Percentiles rank a stretch among this genome's conserved stretches.
These are phyloP conservation scores for Psococerastis gibbosa DNA, from an alignment of 2,888 invertebrate genomes.

Conservation along the genomic window DNA sequence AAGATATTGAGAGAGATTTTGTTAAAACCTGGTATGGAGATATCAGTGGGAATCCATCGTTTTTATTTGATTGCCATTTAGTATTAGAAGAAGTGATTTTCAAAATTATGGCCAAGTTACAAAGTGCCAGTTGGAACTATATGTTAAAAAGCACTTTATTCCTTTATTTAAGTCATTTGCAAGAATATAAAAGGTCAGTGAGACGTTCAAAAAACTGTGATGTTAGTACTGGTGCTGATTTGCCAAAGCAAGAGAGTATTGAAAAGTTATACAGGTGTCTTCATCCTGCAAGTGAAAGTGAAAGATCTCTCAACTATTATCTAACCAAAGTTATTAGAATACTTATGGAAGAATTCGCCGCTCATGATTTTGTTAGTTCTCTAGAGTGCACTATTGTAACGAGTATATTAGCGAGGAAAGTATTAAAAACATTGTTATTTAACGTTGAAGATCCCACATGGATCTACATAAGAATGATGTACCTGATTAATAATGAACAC, in stretches of 20 bases:
- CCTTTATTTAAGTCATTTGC: slow-evolving; percentile 9
- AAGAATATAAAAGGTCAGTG: slow-evolving; percentile 4
- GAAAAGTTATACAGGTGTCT: slow-evolving; percentile 2
- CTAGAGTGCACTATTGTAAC: slow-evolving; percentile 1
- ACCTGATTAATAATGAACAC: not conserved
- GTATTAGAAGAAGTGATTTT: slow-evolving; percentile 6
- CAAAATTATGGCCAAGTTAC: not conserved
- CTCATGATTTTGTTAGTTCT: slow-evolving; percentile 4
- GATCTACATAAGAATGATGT: not conserved
- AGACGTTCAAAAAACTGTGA: slow-evolving; percentile 1
- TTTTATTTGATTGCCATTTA: slow-evolving; percentile 8
- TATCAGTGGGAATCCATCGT: slow-evolving; percentile 1
- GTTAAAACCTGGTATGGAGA: slow-evolving; percentile 2
- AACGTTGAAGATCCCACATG: slow-evolving; percentile 1
- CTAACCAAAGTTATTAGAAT: not conserved
- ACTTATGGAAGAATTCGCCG: not conserved
- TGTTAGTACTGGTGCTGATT: not conserved
- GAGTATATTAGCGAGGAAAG: slow-evolving; percentile 3
- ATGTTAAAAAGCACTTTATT: not conserved
- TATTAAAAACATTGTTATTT: not conserved
- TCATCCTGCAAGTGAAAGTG: slow-evolving; percentile 1
- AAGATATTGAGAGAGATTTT: slow-evolving; percentile 6
- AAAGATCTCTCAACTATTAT: slow-evolving; percentile 3
- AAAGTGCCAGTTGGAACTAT: slow-evolving; percentile 2
- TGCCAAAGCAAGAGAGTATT: not conserved